Percentiles rank a stretch among this genome's conserved stretches.
Evolutionary conservation across 2,113 vertebrate genomes (phyloP).

Genomic region (Oreochromis spilurus): DNA sequence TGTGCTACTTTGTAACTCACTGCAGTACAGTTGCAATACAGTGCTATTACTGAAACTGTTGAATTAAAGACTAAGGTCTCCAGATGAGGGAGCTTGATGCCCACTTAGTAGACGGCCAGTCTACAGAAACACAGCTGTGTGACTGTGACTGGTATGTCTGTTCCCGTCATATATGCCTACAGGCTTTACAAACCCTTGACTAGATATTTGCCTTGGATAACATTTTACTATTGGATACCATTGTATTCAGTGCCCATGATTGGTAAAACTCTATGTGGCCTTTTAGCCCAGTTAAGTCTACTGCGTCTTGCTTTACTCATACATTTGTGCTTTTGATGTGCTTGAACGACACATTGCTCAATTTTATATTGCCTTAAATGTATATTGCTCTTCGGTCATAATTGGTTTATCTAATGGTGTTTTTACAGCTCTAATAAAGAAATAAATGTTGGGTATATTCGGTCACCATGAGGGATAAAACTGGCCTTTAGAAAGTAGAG

Average conservation of each 20-base stretch:
- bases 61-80: slow-evolving; percentile 10
- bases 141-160: neutral
- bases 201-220: neutral
- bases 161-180: neutral
- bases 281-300: neutral
- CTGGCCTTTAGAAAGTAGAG: neutral
- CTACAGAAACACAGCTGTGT: neutral
- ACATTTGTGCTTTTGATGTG: neutral
- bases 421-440: neutral
- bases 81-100: slow-evolving; percentile 61
- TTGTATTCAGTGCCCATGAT: neutral
- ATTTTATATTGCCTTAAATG: neutral
- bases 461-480: neutral
- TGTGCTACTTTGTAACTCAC: neutral
- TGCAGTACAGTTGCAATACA: neutral
- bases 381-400: neutral
- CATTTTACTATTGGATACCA: neutral
- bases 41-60: neutral
- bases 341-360: neutral
- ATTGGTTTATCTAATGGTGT: neutral
- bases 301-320: neutral
- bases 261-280: neutral
- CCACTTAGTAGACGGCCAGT: neutral
- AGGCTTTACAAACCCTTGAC: neutral
- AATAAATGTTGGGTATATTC: neutral